Percentiles rank a stretch among this genome's conserved stretches.
phyloP scores from a whole-genome alignment of 2,113 vertebrate species.

The Hyaena hyaena region DNA sequence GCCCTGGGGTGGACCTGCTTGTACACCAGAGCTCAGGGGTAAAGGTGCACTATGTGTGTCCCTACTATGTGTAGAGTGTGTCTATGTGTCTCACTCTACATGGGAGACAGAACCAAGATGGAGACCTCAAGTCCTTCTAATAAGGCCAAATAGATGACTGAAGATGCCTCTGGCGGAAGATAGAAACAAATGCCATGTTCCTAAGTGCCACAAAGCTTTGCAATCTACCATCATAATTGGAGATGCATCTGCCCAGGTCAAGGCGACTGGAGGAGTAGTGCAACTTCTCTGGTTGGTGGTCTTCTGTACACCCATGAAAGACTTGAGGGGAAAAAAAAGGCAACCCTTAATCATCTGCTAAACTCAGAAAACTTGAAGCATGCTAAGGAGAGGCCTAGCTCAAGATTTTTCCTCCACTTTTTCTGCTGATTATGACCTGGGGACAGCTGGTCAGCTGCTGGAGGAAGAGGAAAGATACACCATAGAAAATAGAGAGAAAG shows the following conservation, averaged over 20 bases:
- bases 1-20: no score
- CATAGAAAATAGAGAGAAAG: background rate
- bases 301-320: background rate
- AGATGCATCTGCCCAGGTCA: background rate
- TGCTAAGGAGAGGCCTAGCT: background rate
- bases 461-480: background rate
- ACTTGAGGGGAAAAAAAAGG: background rate
- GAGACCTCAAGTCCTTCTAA: background rate
- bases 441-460: background rate
- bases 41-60: background rate
- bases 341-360: background rate
- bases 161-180: background rate
- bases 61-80: no score
- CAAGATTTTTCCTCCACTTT: background rate
- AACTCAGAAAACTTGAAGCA: background rate
- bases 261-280: background rate
- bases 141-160: background rate
- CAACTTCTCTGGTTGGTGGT: no score
- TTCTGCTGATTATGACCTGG: background rate
- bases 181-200: fast-evolving
- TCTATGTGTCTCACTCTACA: background rate
- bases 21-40: background rate
- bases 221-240: background rate
- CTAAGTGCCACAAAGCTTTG: background rate
- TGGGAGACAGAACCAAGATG: background rate